Base-by-base conservation (phyloP, 1,140 invertebrate species). In the Yoshiicerus persimilis region DNA sequence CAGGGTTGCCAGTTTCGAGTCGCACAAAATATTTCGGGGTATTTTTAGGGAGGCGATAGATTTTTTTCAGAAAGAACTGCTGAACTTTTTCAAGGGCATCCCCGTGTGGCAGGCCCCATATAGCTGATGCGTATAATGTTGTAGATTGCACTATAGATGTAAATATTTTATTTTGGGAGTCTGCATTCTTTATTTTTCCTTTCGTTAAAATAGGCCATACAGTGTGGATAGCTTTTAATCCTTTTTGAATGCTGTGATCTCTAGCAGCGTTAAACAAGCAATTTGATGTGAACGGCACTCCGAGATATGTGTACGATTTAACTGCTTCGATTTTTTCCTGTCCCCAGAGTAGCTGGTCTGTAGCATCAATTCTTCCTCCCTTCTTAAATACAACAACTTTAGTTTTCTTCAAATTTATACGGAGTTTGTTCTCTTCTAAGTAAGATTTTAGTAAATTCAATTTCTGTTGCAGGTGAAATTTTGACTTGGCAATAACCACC, bases 331-430 rank as follows among this genome's bases (percentile, higher is more conserved):
- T 87, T 64, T 36, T 34, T 41, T 87, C 34, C 0, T 38, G 70
- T 2, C 70, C 38, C 86, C 70, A 89, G 16, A 13, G 62, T 0
- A 89, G 32, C 25, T 87, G 47, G 34, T 64, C 62, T 23, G 1
- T 32, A 36, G 20, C 4, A 23, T 64, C 8, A 25, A n/a, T 38
- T 39, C 34, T 34, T 47, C 10, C 23, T 25, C 38, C n/a, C 77
- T 62, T 89, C 25, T 11, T 56, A 47, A 89, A 89, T 0, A 84
- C 56, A 10, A 89, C 36, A 0, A 87, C 39, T 89, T 89, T 39
- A 1, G 62, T 64, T 64, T 64, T 64, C 0, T 4, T 23, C 4
- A 23, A 23, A 25, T 64, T 64, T 25, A 64, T 64, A 1, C 25
- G n/a, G 1, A 64, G 62, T 6, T 64, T 23, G 4, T 64, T 64